Evolutionary conservation across 2,888 invertebrate genomes (phyloP), one percentile per base, ranked within the genome.

Genomic region (Drosophila nr. perissopoda): DNA sequence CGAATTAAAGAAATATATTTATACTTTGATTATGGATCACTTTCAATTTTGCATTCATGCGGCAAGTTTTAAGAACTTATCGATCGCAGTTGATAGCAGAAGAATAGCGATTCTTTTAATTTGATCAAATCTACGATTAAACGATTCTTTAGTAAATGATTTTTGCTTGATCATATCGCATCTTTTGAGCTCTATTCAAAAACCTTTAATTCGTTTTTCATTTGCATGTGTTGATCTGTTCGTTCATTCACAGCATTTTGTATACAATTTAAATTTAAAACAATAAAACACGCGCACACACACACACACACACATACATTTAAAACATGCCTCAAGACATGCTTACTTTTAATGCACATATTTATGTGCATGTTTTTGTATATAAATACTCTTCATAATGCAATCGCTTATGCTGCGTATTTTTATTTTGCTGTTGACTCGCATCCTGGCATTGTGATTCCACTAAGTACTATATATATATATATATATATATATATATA

Each of bases 381-480:
- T 29, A 25, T 25, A 46, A 48, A 48, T 46, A 61, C 36, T 60
- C 57, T 66, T 54, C 60, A 66, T 54, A 69, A 54, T 71, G 68
- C 70, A 59, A 38, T 57, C 56, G 49, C 40, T 62, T 58, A 46
- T 59, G 54, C 40, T 59, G 21, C 4, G 4, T 21, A 46, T 46
- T 33, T 16, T 66, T 64, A 67, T 60, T 56, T 25, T 46, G 7
- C 4, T 46, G 21, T 25, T 29, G 72, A 67, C 67, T 74, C 48
- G 73, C 31, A 74, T 53, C 74, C 74, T 73, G 72, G 60, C 71
- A 71, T 67, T 71, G 59, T 71, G 38, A 34, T 53, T 40, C 10
- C 57, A 21, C 73, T 67, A 68, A 74, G 73, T 74, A 74, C 68
- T 68, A 18, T n/a, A n/a, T 11, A 5, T 36, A 46, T 25, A 18